Conservation (phyloP, 2,888 invertebrate genomes). For the Odontocerum albicorne region DNA sequence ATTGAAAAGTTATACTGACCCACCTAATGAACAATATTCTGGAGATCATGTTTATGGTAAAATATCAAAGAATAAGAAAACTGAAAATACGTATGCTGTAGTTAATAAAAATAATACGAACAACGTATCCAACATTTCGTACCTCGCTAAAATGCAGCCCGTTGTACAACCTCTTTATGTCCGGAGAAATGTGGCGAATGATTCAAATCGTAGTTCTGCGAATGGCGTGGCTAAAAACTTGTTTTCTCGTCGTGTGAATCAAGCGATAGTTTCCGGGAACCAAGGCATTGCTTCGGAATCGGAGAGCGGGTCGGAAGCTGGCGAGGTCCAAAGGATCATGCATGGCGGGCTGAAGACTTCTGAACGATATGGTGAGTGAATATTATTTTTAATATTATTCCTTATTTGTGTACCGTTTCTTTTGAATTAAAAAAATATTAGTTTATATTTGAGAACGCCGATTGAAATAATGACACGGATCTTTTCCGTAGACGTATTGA, state of each 20-base stretch:
- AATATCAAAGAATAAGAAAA: conserved; percentile 4
- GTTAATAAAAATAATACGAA: conserved; percentile 46
- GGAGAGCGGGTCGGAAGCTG: conserved; percentile 73
- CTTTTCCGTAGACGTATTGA: too few relatives aligned
- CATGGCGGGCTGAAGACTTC: conserved; percentile 40
- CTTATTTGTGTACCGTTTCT: too few relatives aligned
- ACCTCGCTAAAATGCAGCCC: background rate
- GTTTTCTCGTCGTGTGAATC: conserved; percentile 39
- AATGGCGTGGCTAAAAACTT: conserved; percentile 30
- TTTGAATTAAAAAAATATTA: too few relatives aligned
- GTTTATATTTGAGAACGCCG: too few relatives aligned
- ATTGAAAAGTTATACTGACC: too few relatives aligned
- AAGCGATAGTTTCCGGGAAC: conserved; percentile 37
- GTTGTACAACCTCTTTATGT: too few relatives aligned
- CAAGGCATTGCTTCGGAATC: conserved; percentile 57
- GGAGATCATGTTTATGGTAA: conserved; percentile 18
- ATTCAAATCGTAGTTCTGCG: conserved; percentile 20
- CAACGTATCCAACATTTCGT: too few relatives aligned
- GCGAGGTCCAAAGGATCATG: conserved; percentile 68
- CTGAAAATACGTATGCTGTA: conserved; percentile 18
- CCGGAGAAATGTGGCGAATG: too few relatives aligned
- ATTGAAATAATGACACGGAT: too few relatives aligned
- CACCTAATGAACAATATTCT: background rate
- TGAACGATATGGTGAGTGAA: too few relatives aligned
- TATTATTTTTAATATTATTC: too few relatives aligned